Evolutionary conservation across 1,140 invertebrate species (phyloP), one percentile per base, ranked within the genome.

Genomic region (Drosophila nigrodunni): DNA sequence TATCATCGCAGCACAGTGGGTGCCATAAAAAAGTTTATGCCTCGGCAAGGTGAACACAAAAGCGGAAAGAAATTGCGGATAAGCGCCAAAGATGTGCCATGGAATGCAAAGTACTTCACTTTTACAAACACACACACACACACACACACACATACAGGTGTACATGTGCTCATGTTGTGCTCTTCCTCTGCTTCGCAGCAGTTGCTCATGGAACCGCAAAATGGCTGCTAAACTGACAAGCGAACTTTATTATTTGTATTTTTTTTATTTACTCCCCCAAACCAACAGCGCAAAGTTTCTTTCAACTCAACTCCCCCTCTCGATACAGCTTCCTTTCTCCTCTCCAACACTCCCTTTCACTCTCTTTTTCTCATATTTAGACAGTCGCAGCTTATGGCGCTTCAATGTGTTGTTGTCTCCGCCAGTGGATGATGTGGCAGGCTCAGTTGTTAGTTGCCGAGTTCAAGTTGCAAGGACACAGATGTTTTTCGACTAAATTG

Each of bases 211-310:
- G 78, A 90, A 90, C 90, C 90, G 90, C 90, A 92, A 92, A 92
- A 92, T 92, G 90, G 90, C 90, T 92, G 90, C 90, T 92, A 92
- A 92, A 92, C 90, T 92, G 90, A 92, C 90, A 92, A 92, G 79
- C 90, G 90, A 92, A 92, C 90, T 92, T 92, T 92, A 90, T 92
- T 90, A 91, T 86, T 87, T 89, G 69, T 73, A 75, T 74, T 74
- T 39, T 67, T 61, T 61, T 25, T 46, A 43, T 47, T 47, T 47
- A 18, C 10, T n/a, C n/a, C 15, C 18, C 47, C 39, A 6, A 6
- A 30, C 64, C 37, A 10, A 10, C 50, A 34, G n/a, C 30, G 18
- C 9, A 67, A 67, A 67, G 64, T 67, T 67, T 67, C 47, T 21
- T 15, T 41, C 37, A 65, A 64, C 13, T 25, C 49, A 3, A 0